Conservation (phyloP, 1,140 invertebrate species). For the Drosophila melanica region DNA sequence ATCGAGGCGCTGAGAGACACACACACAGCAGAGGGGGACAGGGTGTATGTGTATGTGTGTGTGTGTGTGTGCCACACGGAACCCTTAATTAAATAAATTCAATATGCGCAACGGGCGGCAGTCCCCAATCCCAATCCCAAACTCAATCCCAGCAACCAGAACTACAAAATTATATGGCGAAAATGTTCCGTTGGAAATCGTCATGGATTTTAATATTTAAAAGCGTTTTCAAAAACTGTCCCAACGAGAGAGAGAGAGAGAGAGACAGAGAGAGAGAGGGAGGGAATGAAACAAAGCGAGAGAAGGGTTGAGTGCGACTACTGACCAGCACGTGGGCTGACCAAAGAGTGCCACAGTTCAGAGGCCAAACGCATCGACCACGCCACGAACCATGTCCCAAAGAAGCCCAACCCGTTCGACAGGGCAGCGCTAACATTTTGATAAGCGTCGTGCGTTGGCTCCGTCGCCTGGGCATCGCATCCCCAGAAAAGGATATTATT, state of each 20-base stretch:
- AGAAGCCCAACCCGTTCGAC: slow-evolving; percentile 62
- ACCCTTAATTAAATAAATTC: slow-evolving; percentile 83
- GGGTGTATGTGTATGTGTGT: slow-evolving; percentile 32
- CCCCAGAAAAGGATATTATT: slow-evolving; percentile 78
- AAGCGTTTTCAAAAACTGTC: slow-evolving; percentile 82
- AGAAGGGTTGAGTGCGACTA: background rate
- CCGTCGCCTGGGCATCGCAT: background rate
- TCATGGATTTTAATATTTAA: slow-evolving; percentile 83
- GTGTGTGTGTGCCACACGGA: slow-evolving; percentile 63
- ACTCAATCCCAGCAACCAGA: slow-evolving; percentile 15
- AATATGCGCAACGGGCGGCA: slow-evolving; percentile 79
- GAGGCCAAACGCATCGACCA: slow-evolving; percentile 77
- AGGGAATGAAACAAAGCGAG: background rate
- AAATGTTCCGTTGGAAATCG: slow-evolving; percentile 78
- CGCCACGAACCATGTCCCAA: slow-evolving; percentile 58
- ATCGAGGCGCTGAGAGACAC: slow-evolving; percentile 55
- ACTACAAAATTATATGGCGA: slow-evolving; percentile 75
- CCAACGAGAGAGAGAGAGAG: slow-evolving; percentile 18
- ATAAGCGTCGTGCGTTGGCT: slow-evolving; percentile 54
- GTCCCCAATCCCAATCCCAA: slow-evolving; percentile 22
- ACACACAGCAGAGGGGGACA: background rate
- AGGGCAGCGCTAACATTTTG: slow-evolving; percentile 74
- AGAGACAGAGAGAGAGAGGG: background rate
- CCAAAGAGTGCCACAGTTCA: slow-evolving; percentile 73
- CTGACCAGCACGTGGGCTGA: slow-evolving; percentile 63